Conservation (phyloP, 2,113 vertebrate species). For the Forbesichthys agassizii region DNA sequence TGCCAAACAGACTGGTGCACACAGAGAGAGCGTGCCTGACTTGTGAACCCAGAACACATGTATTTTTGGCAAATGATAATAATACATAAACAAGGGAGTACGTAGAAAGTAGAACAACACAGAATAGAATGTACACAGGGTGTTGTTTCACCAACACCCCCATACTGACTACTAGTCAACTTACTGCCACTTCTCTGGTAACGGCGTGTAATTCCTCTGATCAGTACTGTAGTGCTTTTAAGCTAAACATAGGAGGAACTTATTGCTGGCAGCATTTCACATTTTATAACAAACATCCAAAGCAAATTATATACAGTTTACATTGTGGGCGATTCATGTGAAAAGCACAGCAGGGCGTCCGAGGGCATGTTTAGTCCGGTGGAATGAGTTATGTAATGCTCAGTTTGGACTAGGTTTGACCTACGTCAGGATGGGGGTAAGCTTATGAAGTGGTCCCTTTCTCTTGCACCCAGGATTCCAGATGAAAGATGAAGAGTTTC, state of each 20-base stretch:
- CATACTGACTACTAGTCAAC: constrained; percentile 65
- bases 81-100: constrained; percentile 7
- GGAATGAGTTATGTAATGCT: constrained; percentile 59
- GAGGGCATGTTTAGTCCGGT: constrained; percentile 38
- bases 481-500: constrained; percentile 86
- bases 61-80: constrained; percentile 67
- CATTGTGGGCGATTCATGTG: constrained; percentile 17
- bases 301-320: constrained; percentile 17
- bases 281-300: constrained; percentile 14
- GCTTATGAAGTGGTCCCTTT: constrained; percentile 80
- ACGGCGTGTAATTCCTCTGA: constrained; percentile 50
- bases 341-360: constrained; percentile 14
- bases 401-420: constrained; percentile 59
- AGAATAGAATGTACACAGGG: constrained; percentile 56
- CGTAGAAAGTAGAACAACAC: constrained; percentile 26
- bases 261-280: constrained; percentile 54
- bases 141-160: constrained; percentile 52
- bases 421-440: constrained; percentile 63
- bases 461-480: constrained; percentile 84
- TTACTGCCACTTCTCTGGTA: constrained; percentile 69
- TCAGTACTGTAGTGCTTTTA: constrained; percentile 29
- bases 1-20: constrained; percentile 75
- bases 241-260: constrained; percentile 43
- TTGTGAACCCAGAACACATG: constrained; percentile 75
- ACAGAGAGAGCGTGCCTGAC: constrained; percentile 72